Percentiles rank a stretch among this genome's conserved stretches.
phyloP scores from a whole-genome alignment of 2,113 vertebrate genomes.

The Tragulus kanchil region DNA sequence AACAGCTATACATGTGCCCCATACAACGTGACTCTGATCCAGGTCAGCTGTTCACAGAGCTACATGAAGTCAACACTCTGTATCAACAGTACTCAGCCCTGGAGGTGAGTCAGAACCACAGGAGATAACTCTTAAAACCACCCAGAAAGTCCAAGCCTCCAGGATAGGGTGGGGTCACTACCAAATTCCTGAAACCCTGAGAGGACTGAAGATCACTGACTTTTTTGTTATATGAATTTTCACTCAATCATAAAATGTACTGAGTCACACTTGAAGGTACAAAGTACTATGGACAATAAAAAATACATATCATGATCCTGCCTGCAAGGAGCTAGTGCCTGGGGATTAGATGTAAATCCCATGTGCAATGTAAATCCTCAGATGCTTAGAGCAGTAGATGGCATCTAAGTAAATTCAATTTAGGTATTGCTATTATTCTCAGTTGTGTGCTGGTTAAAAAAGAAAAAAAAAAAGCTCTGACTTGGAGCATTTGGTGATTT shows the following conservation, averaged over 20 bases:
- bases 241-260: not conserved
- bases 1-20: not conserved
- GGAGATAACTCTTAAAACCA: not conserved
- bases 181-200: not conserved
- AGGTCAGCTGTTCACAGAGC: not conserved
- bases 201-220: not conserved
- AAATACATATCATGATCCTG: not conserved
- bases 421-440: conserved; percentile 19
- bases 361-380: not conserved
- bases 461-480: not conserved
- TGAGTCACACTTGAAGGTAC: not conserved
- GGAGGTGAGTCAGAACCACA: not conserved
- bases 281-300: not conserved
- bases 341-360: not conserved
- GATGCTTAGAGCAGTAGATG: not conserved
- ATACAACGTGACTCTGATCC: not conserved
- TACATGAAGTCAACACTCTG: not conserved
- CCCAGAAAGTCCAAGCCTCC: not conserved
- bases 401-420: not conserved
- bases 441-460: not conserved
- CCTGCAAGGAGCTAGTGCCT: not conserved
- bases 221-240: not conserved
- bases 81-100: not conserved
- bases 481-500: not conserved
- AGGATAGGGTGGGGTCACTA: not conserved